Conservation (phyloP, 2,113 vertebrate species). For the Xenopus laevis region DNA sequence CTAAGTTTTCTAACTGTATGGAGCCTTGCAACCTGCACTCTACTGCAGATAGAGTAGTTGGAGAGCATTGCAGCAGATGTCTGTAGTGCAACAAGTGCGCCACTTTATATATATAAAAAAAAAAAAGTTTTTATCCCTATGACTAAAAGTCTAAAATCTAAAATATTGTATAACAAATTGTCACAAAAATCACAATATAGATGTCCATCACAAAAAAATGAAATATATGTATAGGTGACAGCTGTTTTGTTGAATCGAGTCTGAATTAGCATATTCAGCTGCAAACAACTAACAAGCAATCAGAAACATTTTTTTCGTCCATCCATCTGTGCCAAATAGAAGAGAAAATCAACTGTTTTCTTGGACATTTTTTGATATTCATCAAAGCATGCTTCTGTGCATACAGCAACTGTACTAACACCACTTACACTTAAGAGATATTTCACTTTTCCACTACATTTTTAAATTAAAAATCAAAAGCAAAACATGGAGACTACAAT, state of each 20-base stretch:
- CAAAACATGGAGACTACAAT: neutral
- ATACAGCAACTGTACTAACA: slow-evolving; percentile 5
- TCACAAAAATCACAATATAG: slow-evolving; percentile 35
- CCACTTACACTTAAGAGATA: neutral
- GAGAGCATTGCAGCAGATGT: no score
- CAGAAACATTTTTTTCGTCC: slow-evolving; percentile 63
- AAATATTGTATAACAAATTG: slow-evolving; percentile 35
- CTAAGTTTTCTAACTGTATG: no score
- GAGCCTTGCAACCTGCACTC: no score
- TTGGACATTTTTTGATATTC: slow-evolving; percentile 57
- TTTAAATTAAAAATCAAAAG: neutral
- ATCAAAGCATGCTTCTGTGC: slow-evolving; percentile 53
- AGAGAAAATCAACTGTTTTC: slow-evolving; percentile 70
- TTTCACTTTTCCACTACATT: neutral
- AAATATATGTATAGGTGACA: slow-evolving; percentile 41
- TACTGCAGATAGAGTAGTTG: no score
- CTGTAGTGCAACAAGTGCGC: no score
- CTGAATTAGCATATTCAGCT: slow-evolving; percentile 66
- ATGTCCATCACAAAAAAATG: slow-evolving; percentile 21
- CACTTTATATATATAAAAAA: neutral
- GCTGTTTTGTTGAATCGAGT: slow-evolving; percentile 55
- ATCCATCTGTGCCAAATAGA: slow-evolving; percentile 69
- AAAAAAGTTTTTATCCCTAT: neutral
- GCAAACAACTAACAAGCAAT: slow-evolving; percentile 58
- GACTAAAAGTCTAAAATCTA: slow-evolving; percentile 29